A percentile compares a stretch with the other conserved stretches of the same genome.
Conservation (phyloP, 2,797 vertebrate genomes). For the Eupleurogrammus muticus region DNA sequence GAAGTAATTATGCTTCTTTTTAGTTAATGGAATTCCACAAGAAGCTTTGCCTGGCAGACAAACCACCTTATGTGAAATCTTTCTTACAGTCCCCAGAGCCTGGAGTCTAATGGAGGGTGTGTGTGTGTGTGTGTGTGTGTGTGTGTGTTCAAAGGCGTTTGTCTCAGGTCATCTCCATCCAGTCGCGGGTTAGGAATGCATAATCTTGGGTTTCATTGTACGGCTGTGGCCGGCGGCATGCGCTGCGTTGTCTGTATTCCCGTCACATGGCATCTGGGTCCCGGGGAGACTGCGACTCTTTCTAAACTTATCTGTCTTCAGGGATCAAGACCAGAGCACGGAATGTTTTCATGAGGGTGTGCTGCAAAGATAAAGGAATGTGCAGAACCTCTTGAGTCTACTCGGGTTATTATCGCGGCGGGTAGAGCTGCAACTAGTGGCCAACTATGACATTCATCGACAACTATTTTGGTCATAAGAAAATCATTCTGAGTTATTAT, state of each 20-base stretch:
- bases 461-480: no score
- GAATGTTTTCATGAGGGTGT: background rate
- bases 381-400: background rate
- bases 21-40: slow-evolving; percentile 67
- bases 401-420: background rate
- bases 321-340: background rate
- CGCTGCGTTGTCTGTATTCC: slow-evolving; percentile 17
- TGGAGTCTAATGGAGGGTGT: slow-evolving; percentile 56
- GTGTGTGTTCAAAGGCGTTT: slow-evolving; percentile 30
- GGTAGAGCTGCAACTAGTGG: no score
- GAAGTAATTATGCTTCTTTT: slow-evolving; percentile 63
- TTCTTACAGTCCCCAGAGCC: slow-evolving; percentile 42
- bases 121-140: slow-evolving; percentile 32
- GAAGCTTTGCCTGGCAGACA: slow-evolving; percentile 56
- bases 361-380: background rate
- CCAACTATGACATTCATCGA: no score
- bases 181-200: slow-evolving; percentile 35
- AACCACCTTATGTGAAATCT: slow-evolving; percentile 41
- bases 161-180: slow-evolving; percentile 24
- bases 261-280: background rate
- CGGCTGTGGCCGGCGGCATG: slow-evolving; percentile 31
- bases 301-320: slow-evolving; percentile 1
- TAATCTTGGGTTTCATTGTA: slow-evolving; percentile 26
- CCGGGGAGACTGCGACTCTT: slow-evolving; percentile 16
- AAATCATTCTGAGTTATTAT: no score